phyloP scores from a whole-genome alignment of 2,888 invertebrate genomes.

The Myopa tessellatipennis region DNA sequence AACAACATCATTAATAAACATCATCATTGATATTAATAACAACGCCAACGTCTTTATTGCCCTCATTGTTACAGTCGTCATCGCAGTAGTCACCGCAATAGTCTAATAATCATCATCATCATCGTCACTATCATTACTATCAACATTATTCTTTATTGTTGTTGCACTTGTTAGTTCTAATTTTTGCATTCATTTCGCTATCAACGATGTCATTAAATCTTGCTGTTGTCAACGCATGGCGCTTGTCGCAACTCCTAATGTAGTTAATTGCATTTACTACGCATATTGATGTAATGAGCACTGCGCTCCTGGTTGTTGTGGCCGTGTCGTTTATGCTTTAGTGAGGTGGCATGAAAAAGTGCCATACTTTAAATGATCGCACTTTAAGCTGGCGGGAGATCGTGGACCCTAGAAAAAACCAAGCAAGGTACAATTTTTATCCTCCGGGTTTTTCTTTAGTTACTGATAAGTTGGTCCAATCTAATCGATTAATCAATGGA shows the following conservation, averaged over 20 bases:
- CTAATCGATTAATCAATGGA: no score
- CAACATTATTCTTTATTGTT: background rate
- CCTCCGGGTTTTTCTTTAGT: no score
- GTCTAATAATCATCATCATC: background rate
- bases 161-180: background rate
- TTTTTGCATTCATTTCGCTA: constrained; percentile 18
- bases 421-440: no score
- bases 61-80: background rate
- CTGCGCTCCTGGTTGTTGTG: background rate
- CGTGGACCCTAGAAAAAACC: no score
- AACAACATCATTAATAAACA: no score
- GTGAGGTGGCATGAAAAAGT: no score
- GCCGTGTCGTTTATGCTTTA: no score
- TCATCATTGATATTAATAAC: no score
- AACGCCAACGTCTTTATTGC: background rate
- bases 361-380: no score
- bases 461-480: no score
- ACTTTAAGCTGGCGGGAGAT: no score
- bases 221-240: constrained; percentile 25
- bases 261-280: constrained; percentile 38
- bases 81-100: background rate
- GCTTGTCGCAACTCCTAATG: constrained; percentile 14
- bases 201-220: constrained; percentile 33
- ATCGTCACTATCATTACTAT: constrained; percentile 6
- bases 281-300: constrained; percentile 35